These are phyloP conservation scores for Synanceia verrucosa DNA, from an alignment of 2,797 vertebrate species.

Conservation along the genomic window DNA sequence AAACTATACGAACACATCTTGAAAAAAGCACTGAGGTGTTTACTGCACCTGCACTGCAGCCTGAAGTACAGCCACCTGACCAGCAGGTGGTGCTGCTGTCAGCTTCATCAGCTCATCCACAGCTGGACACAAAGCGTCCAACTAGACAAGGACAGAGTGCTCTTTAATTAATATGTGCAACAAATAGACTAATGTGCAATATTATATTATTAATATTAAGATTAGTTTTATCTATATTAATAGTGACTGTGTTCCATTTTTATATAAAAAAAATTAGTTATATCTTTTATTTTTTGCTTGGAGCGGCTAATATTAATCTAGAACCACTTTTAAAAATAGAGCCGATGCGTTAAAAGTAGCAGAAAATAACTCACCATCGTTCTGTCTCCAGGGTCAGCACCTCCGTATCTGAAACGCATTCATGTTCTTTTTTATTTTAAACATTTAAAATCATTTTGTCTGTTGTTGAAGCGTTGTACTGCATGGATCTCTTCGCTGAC, in stretches of 20 bases:
- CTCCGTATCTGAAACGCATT: conserved; percentile 86
- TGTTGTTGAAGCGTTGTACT: too few species aligned
- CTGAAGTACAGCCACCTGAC: conserved; percentile 76
- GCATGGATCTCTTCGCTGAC: too few species aligned
- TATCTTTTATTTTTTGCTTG: too few species aligned
- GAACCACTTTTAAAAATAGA: background rate
- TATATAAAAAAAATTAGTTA: too few species aligned
- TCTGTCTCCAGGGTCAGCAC: conserved; percentile 91
- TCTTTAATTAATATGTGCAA: background rate
- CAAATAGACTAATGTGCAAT: too few species aligned
- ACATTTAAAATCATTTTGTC: too few species aligned
- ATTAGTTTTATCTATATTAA: too few species aligned
- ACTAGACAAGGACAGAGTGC: conserved; percentile 64
- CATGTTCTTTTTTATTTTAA: background rate
- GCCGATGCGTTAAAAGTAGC: background rate
- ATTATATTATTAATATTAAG: too few species aligned
- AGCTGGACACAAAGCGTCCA: conserved; percentile 92
- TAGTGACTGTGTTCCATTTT: too few species aligned
- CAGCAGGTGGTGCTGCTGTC: conserved; percentile 56
- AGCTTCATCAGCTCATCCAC: conserved; percentile 84
- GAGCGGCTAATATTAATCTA: background rate
- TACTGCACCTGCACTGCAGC: conserved; percentile 83
- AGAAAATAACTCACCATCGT: conserved; percentile 86
- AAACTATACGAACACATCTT: background rate
- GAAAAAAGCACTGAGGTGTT: too few species aligned